A percentile compares a stretch with the other conserved stretches of the same genome.
Evolutionary conservation across 2,888 invertebrate genomes (phyloP).

Genomic region (Tanytarsus gracilentus): DNA sequence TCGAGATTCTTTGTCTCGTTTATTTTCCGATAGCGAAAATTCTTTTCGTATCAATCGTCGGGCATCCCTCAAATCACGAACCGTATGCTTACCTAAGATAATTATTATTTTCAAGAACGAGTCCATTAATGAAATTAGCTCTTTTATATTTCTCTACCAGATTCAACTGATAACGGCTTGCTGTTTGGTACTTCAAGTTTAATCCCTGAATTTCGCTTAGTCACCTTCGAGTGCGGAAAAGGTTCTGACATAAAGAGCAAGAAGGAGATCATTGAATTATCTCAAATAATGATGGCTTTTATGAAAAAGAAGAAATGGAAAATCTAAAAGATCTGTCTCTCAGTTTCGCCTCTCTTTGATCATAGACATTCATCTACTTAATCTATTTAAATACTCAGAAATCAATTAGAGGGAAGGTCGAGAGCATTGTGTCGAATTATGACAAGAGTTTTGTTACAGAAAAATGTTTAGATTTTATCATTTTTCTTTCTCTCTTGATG

Average conservation of each 20-base stretch:
- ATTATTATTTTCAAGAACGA: conserved; percentile 1
- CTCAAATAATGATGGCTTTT: no score
- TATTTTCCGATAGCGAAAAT: background rate
- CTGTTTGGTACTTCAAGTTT: no score
- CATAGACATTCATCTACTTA: background rate
- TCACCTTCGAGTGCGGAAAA: background rate
- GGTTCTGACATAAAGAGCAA: no score
- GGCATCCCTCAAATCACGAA: no score
- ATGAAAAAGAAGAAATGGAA: background rate
- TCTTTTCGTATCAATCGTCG: no score
- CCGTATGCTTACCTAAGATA: conserved; percentile 18
- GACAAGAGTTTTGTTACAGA: conserved; percentile 3
- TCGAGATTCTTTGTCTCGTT: background rate
- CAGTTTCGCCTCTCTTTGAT: conserved; percentile 6
- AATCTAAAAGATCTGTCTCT: background rate
- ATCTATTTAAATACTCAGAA: conserved; percentile 6
- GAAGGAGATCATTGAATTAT: background rate
- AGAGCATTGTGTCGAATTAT: conserved; percentile 3
- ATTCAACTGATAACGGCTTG: conserved; percentile 17
- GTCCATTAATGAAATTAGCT: conserved; percentile 29
- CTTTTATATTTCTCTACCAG: background rate
- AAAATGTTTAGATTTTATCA: conserved; percentile 8
- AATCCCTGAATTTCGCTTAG: no score
- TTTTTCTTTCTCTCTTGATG: background rate
- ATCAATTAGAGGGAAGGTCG: conserved; percentile 4